These are phyloP conservation scores for Hyaena hyaena DNA, from an alignment of 2,113 vertebrate genomes.

Conservation along the genomic window DNA sequence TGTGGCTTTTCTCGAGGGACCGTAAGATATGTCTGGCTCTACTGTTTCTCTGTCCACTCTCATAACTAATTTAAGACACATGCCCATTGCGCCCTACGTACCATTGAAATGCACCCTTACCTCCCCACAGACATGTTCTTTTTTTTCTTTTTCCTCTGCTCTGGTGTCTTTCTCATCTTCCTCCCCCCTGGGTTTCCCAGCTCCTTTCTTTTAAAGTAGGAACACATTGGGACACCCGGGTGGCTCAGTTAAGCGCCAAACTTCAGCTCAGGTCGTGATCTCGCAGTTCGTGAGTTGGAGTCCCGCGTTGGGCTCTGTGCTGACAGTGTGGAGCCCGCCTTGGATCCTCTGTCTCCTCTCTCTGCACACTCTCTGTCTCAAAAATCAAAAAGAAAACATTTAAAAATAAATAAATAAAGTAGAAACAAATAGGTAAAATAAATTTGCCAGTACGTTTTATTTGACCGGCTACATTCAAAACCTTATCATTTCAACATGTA, in stretches of 20 bases:
- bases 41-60: not conserved
- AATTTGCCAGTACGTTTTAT: not conserved
- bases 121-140: too few relatives aligned
- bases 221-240: not conserved
- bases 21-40: not conserved
- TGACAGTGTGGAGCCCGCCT: too few relatives aligned
- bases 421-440: not conserved
- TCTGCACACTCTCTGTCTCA: too few relatives aligned
- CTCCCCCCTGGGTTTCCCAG: not conserved
- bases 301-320: too few relatives aligned
- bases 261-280: too few relatives aligned
- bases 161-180: not conserved
- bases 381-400: too few relatives aligned
- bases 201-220: not conserved
- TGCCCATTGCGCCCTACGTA: not conserved
- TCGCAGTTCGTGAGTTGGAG: too few relatives aligned
- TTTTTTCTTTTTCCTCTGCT: not conserved
- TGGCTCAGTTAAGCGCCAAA: too few relatives aligned
- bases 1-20: not conserved
- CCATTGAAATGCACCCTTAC: not conserved
- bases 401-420: too few relatives aligned
- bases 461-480: not conserved
- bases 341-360: too few relatives aligned
- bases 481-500: not conserved
- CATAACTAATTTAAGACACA: not conserved